phyloP scores from a whole-genome alignment of 2,113 vertebrate genomes.

The Dromaius novaehollandiae region DNA sequence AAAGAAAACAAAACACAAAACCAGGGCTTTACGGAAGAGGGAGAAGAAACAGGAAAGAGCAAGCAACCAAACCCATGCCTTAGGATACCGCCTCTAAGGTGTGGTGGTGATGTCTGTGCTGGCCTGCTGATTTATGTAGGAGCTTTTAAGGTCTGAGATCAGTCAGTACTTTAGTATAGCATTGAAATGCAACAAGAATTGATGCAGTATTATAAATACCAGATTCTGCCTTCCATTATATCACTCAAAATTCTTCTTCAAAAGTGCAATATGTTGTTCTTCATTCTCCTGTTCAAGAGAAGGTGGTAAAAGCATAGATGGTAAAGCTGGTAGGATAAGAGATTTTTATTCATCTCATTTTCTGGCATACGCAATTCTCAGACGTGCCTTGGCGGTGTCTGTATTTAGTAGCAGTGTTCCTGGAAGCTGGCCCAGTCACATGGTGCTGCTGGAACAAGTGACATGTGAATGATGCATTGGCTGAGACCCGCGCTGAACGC shows the following conservation, averaged over 20 bases:
- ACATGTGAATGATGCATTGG: slow-evolving; percentile 8
- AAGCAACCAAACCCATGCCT: slow-evolving; percentile 13
- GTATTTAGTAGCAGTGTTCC: slow-evolving; percentile 42
- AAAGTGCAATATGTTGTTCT: background rate
- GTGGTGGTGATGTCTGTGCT: background rate
- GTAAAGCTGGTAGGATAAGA: background rate
- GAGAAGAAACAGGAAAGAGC: background rate
- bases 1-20: background rate
- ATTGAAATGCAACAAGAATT: background rate
- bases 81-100: background rate
- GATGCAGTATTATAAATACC: background rate
- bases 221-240: background rate
- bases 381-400: slow-evolving; percentile 58
- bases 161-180: background rate
- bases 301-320: background rate
- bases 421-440: slow-evolving; percentile 46
- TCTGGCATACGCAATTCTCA: slow-evolving; percentile 31
- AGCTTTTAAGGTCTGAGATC: background rate
- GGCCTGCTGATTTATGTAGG: background rate
- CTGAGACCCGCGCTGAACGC: rapidly evolving
- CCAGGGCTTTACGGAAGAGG: background rate
- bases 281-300: background rate
- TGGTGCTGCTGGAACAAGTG: slow-evolving; percentile 47
- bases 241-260: background rate
- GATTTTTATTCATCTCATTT: background rate